Evolutionary conservation across 2,797 vertebrate species (phyloP).

Genomic region (Lutjanus campechanus): DNA sequence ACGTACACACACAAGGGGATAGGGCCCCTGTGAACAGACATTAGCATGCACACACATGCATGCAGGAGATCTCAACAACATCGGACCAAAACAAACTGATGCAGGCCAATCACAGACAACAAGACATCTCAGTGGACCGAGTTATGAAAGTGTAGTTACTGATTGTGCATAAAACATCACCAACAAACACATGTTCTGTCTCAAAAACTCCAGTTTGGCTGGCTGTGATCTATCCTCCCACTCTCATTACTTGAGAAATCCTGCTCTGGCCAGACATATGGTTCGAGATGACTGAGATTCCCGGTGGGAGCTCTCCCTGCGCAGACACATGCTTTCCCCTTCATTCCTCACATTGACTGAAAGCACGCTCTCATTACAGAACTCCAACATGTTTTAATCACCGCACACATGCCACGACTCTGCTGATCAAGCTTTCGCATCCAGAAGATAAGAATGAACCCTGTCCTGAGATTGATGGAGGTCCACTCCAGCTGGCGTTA

Average conservation of each 20-base stretch:
- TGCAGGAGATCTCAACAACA: constrained; percentile 67
- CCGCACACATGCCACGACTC: constrained; percentile 9
- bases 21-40: constrained; percentile 54
- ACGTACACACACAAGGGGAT: constrained; percentile 47
- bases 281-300: constrained; percentile 64
- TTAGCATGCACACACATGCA: constrained; percentile 65
- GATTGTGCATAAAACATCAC: constrained; percentile 9
- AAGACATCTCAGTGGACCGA: not conserved
- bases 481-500: not conserved
- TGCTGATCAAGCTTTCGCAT: constrained; percentile 15
- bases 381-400: constrained; percentile 54
- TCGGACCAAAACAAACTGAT: constrained; percentile 70
- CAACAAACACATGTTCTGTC: constrained; percentile 21
- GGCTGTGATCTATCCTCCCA: constrained; percentile 45
- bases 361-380: constrained; percentile 53
- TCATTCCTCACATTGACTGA: constrained; percentile 56
- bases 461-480: not conserved
- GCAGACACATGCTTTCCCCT: constrained; percentile 59
- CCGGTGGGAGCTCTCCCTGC: constrained; percentile 55
- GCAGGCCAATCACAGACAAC: constrained; percentile 31
- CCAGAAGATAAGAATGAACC: constrained; percentile 11
- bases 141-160: constrained; percentile 15
- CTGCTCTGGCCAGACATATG: constrained; percentile 63
- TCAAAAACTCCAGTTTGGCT: constrained; percentile 38
- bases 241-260: constrained; percentile 55